These are phyloP conservation scores for Drosophila parvula DNA, from an alignment of 1,140 invertebrate species.

Conservation along the genomic window DNA sequence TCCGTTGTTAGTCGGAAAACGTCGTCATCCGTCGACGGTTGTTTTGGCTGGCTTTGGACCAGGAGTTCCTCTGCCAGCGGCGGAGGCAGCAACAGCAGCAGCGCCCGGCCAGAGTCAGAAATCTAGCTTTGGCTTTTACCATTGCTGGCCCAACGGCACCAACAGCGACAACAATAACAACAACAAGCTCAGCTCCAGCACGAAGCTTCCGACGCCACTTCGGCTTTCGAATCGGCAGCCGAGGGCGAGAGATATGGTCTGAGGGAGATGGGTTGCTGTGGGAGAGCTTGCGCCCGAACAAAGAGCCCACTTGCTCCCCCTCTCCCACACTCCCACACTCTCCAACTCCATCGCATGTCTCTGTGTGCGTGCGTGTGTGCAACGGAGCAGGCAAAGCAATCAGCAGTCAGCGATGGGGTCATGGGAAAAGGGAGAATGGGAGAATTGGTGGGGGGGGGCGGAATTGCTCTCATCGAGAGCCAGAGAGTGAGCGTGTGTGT, in stretches of 20 bases:
- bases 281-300: slow-evolving; percentile 50
- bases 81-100: slow-evolving; percentile 25
- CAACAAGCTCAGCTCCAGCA: slow-evolving; percentile 45
- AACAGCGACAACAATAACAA: slow-evolving; percentile 7
- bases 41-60: slow-evolving; percentile 73
- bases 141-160: slow-evolving; percentile 14
- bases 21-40: slow-evolving; percentile 82
- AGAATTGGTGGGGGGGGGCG: slow-evolving; percentile 58
- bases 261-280: slow-evolving; percentile 15
- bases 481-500: slow-evolving; percentile 1
- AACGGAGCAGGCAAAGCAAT: slow-evolving; percentile 81
- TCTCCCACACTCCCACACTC: slow-evolving; percentile 19
- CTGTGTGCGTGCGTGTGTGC: slow-evolving; percentile 40
- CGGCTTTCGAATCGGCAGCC: slow-evolving; percentile 37
- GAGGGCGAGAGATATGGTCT: slow-evolving; percentile 5
- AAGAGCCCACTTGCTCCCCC: slow-evolving; percentile 53
- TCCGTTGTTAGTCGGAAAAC: slow-evolving; percentile 83
- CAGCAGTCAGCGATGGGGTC: slow-evolving; percentile 71
- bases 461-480: slow-evolving; percentile 46
- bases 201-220: slow-evolving; percentile 52
- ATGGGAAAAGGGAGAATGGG: slow-evolving; percentile 34
- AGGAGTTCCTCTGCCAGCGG: slow-evolving; percentile 42
- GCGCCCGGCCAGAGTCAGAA: slow-evolving; percentile 25
- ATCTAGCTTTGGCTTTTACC: slow-evolving; percentile 41
- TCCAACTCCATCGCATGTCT: slow-evolving; percentile 13